Evolutionary conservation across 2,797 vertebrate species (phyloP), one percentile per base, ranked within the genome.

Genomic region (Gambelia wislizenii): DNA sequence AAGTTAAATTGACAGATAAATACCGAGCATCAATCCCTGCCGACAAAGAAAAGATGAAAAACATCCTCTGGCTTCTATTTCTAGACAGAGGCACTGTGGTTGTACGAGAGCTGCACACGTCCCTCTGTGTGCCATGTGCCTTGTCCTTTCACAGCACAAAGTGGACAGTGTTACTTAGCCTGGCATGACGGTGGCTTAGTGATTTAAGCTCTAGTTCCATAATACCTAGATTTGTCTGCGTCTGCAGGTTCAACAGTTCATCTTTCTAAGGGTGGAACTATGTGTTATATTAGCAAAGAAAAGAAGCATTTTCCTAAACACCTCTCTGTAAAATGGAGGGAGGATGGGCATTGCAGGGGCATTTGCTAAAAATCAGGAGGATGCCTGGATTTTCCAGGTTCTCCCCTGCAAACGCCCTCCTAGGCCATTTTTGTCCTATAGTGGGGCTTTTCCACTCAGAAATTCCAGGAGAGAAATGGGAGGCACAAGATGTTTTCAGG

Each of bases 161-260:
- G 16, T 3, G 8, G 36, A 39, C 36, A 6, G 8, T 56, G 47
- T 42, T 52, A 64, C n/a, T 25, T 79, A 72, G 39, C 27, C 61
- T 54, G 9, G 8, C 44, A 39, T 56, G 83, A 44, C 8, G 36
- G 27, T 36, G 12, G 27, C 74, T 84, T 78, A 36, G 36, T 33
- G 69, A 39, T 54, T 78, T 42, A 78, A 89, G 82, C 47, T 13
- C 27, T 75, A 9, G 81, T 69, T 89, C 74, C 42, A 18, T 84
- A 69, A 84, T 84, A 27, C 74, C 25, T 42, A 59, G 75, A 44
- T 89, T 89, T 59, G 52, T 52, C 75, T 69, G 30, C 61, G 42
- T 78, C 36, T 70, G 22, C 75, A 84, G 33, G 75, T 85, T 89
- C 82, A 87, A 27, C 12, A 70, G 78, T 42, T 87, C 78, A 81